Percentiles rank a stretch among this genome's conserved stretches.
Evolutionary conservation across 2,888 invertebrate genomes (phyloP).

Genomic region (Drosophila atroscutellata): DNA sequence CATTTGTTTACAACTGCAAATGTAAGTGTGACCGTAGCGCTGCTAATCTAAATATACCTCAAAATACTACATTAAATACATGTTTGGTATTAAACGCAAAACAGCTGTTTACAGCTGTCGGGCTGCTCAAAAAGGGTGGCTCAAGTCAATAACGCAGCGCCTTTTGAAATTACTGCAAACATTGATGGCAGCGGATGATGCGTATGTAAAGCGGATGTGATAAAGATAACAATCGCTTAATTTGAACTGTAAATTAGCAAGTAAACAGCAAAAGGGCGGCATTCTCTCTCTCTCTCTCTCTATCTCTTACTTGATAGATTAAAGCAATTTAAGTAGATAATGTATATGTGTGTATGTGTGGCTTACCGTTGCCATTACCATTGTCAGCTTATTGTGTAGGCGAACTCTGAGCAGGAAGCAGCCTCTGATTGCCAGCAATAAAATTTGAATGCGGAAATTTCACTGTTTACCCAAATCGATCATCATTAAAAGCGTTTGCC

Average conservation of each 20-base stretch:
- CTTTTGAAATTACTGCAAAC: conserved; percentile 20
- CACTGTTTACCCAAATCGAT: conserved; percentile 78
- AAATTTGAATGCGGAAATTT: conserved; percentile 79
- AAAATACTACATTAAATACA: neutral
- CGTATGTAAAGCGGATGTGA: conserved; percentile 1
- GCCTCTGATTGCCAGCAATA: conserved; percentile 73
- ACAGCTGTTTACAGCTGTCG: conserved; percentile 30
- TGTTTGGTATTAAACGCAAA: conserved; percentile 22
- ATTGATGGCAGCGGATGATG: neutral
- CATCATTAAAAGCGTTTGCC: conserved; percentile 75
- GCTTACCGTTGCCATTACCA: conserved; percentile 10
- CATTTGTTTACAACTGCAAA: conserved; percentile 50
- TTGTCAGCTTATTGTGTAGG: conserved; percentile 29
- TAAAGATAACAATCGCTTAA: conserved; percentile 47
- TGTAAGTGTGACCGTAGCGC: conserved; percentile 32
- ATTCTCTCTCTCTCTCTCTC: conserved; percentile 1
- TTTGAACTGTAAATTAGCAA: conserved; percentile 54
- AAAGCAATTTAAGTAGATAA: conserved; percentile 70
- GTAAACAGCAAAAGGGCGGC: conserved; percentile 67
- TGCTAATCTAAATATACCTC: conserved; percentile 9
- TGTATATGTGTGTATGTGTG: conserved; percentile 23
- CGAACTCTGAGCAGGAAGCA: conserved; percentile 43
- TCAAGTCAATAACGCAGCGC: conserved; percentile 2
- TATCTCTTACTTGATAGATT: conserved; percentile 48
- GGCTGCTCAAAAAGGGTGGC: neutral